Evolutionary conservation across 2,113 vertebrate genomes (phyloP), one percentile per base, ranked within the genome.

Genomic region (Phrynosoma platyrhinos): DNA sequence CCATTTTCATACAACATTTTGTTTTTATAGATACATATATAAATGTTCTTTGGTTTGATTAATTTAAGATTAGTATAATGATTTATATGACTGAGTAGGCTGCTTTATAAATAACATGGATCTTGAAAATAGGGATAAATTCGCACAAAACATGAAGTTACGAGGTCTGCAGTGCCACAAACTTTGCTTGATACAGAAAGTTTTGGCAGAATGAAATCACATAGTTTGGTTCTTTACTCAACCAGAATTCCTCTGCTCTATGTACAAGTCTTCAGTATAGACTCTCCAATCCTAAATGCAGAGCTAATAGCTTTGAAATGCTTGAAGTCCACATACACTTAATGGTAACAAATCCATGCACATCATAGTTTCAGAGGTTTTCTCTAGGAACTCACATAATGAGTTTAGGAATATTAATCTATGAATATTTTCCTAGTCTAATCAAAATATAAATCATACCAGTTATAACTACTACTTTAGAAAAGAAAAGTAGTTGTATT

Each of bases 161-260:
- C 9, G n/a, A 20, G 58, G 83, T n/a, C 55, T 88, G 53, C 47
- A 88, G 9, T 20, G 88, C 32, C 78, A 90, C 85, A 82, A 3
- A 36, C 32, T 81, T 72, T 18, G 2, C 9, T 75, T n/a, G 27
- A 13, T 5, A 74, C 8, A 77, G 66, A 0, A 91, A 47, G 84
- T 3, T 0, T 0, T 53, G 88, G 64, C 27, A 85, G 90, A 83
- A 90, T 91, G n/a, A 36, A 13, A 84, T 87, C 12, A 9, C 32
- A 58, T 0, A 2, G 42, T 0, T 2, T 0, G 0, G 3, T 4
- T 36, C 85, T 47, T 83, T 55, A 53, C 27, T 52, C 18, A 62
- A 62, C 81, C 25, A 77, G 47, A 77, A 55, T 77, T 68, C 81
- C 40, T 20, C 20, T 82, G 42, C 66, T 82, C 20, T 75, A 18